Evolutionary conservation across 2,797 vertebrate genomes (phyloP), one percentile per base, ranked within the genome.

Genomic region (Epinephelus coioides): DNA sequence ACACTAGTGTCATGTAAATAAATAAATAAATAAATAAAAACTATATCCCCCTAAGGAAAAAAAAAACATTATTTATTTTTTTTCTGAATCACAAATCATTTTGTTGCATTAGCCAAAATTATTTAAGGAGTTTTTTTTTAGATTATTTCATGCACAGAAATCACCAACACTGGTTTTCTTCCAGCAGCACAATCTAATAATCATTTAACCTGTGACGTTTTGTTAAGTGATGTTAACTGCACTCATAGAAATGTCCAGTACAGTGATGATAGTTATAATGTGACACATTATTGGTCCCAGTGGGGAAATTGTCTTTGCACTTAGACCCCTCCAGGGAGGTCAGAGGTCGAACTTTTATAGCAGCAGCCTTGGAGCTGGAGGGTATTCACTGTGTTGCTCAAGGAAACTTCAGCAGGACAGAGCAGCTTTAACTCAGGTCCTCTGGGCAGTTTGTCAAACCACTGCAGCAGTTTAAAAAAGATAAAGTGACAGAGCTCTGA

Each of bases 271-370:
- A 47, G 79, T 90, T 84, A 69, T 77, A 90, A 83, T 82, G 78
- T 73, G 89, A 84, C 83, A 87, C 81, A 79, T 89, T 91, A 92
- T 85, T 91, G 84, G 85, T 83, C 92, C 91, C 93, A 65, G 72
- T 83, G 91, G 92, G 79, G 60, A 87, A 83, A 94, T 93, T 91
- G 78, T 91, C 78, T 75, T 86, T 89, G 86, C 91, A 91, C 89
- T 90, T 81, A 86, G 76, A 83, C 72, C 79, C 86, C 79, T 83
- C 84, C 53, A 79, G 74, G 84, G 86, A 86, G 93, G 91, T 92
- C 92, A 92, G 86, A 79, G 93, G 92, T 91, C 92, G 89, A 78
- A 89, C 80, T 15, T 94, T 92, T 92, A 91, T 84, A 82, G 84
- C 88, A 34, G 83, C 84, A 59, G 80, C 74, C 59, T 73, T 44